These are phyloP conservation scores for Metellina segmentata DNA, from an alignment of 2,888 invertebrate genomes.

Conservation along the genomic window DNA sequence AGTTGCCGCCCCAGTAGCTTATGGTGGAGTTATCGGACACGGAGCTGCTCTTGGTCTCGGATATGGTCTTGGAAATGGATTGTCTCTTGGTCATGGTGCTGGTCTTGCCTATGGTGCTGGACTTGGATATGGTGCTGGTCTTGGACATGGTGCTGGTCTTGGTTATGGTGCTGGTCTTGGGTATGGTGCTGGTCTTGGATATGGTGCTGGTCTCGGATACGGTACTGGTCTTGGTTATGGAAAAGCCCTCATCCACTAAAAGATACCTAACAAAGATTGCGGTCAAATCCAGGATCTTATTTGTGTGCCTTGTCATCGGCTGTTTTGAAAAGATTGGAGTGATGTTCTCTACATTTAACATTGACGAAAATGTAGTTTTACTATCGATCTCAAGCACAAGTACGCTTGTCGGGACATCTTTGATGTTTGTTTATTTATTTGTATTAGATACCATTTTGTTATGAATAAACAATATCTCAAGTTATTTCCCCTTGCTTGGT, in stretches of 20 bases:
- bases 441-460: no score
- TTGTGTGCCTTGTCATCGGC: no score
- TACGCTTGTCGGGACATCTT: no score
- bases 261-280: not conserved
- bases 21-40: not conserved
- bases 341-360: no score
- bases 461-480: no score
- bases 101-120: constrained; percentile 11
- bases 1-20: not conserved
- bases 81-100: not conserved
- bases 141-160: not conserved
- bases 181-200: constrained; percentile 5
- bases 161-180: not conserved
- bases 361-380: no score
- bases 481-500: no score
- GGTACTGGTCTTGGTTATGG: not conserved
- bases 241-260: constrained; percentile 31
- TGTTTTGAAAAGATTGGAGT: no score
- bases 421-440: no score
- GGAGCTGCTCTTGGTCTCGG: constrained; percentile 1
- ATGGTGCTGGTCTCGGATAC: not conserved
- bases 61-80: not conserved
- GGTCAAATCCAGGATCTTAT: no score
- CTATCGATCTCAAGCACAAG: no score
- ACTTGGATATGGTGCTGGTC: not conserved